Evolutionary conservation across 2,113 vertebrate genomes (phyloP).

Genomic region (Macaca fascicularis): T2T-MFA8v1.1 NC_088375.1:194159001-194159500

Average conservation of each 20-base stretch:
- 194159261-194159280: constrained; percentile 6
- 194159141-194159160: constrained; percentile 44
- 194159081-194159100: not conserved
- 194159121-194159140: not conserved
- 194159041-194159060: not conserved
- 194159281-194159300: not conserved
- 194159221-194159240: not conserved
- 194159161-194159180: constrained; percentile 33
- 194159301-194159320: not conserved
- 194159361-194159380: not conserved
- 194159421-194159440: not conserved
- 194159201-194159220: not conserved
- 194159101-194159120: not conserved
- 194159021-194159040: not conserved
- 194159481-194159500: constrained; percentile 34
- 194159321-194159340: not conserved
- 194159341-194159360: not conserved
- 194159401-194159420: not conserved
- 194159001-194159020: not conserved
- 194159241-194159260: not conserved
- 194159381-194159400: not conserved
- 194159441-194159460: not conserved
- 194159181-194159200: constrained; percentile 28
- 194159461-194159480: constrained; percentile 46
- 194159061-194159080: constrained; percentile 3